Evolutionary conservation across 2,113 vertebrate species (phyloP).

Genomic region (Chloropsis hardwickii): DNA sequence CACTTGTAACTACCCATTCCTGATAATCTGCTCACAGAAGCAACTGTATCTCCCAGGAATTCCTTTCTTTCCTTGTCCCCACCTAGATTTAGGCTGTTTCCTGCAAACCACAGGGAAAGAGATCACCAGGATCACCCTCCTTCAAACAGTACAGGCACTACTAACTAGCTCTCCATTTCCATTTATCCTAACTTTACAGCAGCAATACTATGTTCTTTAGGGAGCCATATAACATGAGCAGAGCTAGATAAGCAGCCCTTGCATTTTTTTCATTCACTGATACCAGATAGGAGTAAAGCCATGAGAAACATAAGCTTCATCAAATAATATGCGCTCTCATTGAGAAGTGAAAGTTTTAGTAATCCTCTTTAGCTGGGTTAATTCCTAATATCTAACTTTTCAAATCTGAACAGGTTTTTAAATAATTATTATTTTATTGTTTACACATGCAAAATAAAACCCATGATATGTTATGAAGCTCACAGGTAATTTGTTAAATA

Average conservation of each 20-base stretch:
- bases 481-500: not conserved
- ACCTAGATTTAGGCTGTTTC: not conserved
- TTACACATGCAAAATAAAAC: not conserved
- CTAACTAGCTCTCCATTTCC: not conserved
- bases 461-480: not conserved
- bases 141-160: not conserved
- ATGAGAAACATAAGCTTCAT: not conserved
- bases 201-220: not conserved
- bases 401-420: not conserved
- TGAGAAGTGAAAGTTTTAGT: not conserved
- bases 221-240: accelerated
- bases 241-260: not conserved
- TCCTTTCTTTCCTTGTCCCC: not conserved
- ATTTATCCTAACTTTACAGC: not conserved
- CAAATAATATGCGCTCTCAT: not conserved
- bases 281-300: not conserved
- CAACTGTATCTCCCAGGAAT: accelerated
- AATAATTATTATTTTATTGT: not conserved
- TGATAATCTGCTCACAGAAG: not conserved
- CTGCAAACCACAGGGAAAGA: not conserved
- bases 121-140: accelerated
- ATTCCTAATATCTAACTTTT: not conserved
- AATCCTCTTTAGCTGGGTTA: not conserved
- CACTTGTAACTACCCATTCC: not conserved
- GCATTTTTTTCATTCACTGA: not conserved